A percentile compares a stretch with the other conserved stretches of the same genome.
These are phyloP conservation scores for Clytia hemisphaerica DNA, from an alignment of 30 jellyfish, hydroid and myxozoan genomes.

Conservation along the genomic window DNA sequence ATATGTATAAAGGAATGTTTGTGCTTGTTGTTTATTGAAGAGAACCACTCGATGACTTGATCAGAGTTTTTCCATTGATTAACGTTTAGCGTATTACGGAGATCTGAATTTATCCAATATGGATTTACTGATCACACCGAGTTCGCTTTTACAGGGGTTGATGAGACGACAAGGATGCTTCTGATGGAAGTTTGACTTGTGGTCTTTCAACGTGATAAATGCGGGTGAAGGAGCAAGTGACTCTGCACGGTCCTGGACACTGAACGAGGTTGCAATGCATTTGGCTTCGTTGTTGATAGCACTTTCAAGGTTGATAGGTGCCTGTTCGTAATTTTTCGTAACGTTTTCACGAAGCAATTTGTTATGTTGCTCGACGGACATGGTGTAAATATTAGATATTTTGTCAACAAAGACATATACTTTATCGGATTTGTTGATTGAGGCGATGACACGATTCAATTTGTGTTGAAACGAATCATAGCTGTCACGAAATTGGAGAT, in stretches of 20 bases:
- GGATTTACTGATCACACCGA: neutral
- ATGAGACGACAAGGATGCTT: neutral
- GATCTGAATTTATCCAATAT: neutral
- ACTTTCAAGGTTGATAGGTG: neutral
- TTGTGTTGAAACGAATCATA: too few relatives aligned
- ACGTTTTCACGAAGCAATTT: conserved; percentile 14
- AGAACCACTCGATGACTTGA: conserved; percentile 1
- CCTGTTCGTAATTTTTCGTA: conserved; percentile 11
- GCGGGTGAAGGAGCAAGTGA: neutral
- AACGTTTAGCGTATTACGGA: neutral
- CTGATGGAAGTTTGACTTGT: neutral
- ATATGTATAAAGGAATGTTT: neutral
- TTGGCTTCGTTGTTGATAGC: conserved; percentile 12
- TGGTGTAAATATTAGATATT: conserved; percentile 7
- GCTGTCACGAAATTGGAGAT: too few relatives aligned
- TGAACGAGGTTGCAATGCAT: neutral
- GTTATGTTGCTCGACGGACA: conserved; percentile 8
- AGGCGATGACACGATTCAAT: too few relatives aligned
- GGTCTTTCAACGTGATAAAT: conserved; percentile 1
- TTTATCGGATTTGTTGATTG: neutral
- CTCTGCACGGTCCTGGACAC: neutral
- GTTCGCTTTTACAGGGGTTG: neutral
- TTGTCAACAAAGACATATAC: neutral
- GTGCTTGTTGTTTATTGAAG: neutral
- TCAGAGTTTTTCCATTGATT: neutral